Percentiles rank a stretch among this genome's conserved stretches.
Evolutionary conservation across 2,113 vertebrate species (phyloP).

Genomic region (Seriola quinqueradiata): DNA sequence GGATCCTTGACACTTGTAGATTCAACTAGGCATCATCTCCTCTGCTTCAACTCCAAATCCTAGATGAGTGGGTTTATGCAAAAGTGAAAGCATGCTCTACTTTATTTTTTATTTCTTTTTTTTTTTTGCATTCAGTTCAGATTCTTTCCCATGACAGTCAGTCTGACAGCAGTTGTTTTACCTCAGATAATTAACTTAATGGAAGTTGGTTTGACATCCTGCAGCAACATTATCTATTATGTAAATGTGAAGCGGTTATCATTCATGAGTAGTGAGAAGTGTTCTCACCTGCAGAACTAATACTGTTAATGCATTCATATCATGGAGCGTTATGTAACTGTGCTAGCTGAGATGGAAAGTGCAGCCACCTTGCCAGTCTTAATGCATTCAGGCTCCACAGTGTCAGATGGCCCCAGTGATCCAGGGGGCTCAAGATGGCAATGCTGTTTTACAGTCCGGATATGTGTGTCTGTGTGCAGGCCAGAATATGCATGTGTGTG

Average conservation of each 20-base stretch:
- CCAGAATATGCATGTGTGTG: constrained; percentile 44
- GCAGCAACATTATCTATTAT: constrained; percentile 13
- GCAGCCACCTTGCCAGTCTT: constrained; percentile 63
- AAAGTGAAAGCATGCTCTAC: neutral
- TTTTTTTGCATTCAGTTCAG: neutral
- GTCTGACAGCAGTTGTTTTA: constrained; percentile 8
- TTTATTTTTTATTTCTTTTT: neutral
- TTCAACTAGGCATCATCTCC: constrained; percentile 20
- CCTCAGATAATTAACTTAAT: constrained; percentile 13
- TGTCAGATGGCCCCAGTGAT: constrained; percentile 70
- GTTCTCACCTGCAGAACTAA: constrained; percentile 60
- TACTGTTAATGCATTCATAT: constrained; percentile 61
- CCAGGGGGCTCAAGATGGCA: constrained; percentile 70
- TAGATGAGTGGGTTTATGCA: neutral
- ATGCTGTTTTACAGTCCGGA: constrained; percentile 67
- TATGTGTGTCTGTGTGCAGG: constrained; percentile 45
- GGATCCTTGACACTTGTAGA: constrained; percentile 70
- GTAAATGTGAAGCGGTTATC: constrained; percentile 7
- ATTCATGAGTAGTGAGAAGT: constrained; percentile 29
- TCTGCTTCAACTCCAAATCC: neutral
- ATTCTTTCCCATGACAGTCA: neutral
- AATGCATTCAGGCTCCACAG: constrained; percentile 66
- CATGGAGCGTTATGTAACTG: constrained; percentile 68
- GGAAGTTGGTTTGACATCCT: constrained; percentile 14
- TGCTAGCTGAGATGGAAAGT: constrained; percentile 55